Conservation (phyloP, 2,888 invertebrate genomes). For the Uloborus plumipes region DNA sequence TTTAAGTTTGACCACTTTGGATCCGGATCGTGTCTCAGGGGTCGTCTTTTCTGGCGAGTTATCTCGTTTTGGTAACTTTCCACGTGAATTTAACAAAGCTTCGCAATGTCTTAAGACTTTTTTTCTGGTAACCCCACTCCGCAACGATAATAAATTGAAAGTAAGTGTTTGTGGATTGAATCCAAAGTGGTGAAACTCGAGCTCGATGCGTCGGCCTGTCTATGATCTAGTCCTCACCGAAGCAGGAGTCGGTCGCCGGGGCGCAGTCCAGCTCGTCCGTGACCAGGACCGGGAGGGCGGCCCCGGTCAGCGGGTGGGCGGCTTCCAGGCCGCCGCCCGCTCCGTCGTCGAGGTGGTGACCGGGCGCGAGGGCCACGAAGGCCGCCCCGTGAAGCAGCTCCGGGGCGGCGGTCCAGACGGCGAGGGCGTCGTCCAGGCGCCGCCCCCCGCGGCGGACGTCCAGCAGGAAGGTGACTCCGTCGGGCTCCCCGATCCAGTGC, state of each 20-base stretch:
- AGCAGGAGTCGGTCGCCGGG: conserved; percentile 78
- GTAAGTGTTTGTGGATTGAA: too few relatives aligned
- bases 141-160: too few relatives aligned
- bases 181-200: too few relatives aligned
- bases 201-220: too few relatives aligned
- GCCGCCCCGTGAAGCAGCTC: conserved; percentile 80
- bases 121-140: too few relatives aligned
- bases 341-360: conserved; percentile 71
- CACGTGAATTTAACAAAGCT: too few relatives aligned
- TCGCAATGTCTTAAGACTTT: too few relatives aligned
- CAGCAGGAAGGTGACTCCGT: conserved; percentile 76
- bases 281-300: conserved; percentile 53
- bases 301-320: conserved; percentile 80
- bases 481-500: conserved; percentile 91
- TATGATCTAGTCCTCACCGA: conserved; percentile 74
- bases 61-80: too few relatives aligned
- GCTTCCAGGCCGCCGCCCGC: conserved; percentile 72
- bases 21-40: too few relatives aligned
- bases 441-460: conserved; percentile 40
- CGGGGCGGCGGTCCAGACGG: conserved; percentile 82
- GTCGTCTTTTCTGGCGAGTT: too few relatives aligned
- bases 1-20: too few relatives aligned
- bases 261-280: conserved; percentile 78
- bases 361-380: conserved; percentile 79
- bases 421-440: conserved; percentile 71